Evolutionary conservation across 2,113 vertebrate genomes (phyloP).

Genomic region (Menura novaehollandiae): DNA sequence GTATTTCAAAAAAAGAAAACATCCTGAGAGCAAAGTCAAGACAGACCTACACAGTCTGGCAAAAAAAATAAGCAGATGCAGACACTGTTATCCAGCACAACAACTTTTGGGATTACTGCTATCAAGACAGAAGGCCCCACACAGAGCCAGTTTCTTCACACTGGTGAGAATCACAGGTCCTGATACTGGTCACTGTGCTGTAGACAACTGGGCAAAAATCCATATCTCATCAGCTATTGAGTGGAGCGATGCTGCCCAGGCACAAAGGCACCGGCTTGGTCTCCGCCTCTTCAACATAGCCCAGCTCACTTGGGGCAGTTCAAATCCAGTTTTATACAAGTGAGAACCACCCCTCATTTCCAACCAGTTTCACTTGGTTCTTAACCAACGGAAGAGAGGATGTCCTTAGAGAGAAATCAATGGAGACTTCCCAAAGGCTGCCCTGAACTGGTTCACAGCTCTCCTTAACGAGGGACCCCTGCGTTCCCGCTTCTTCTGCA

Average conservation of each 20-base stretch:
- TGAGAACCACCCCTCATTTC: not conserved
- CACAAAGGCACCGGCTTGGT: not conserved
- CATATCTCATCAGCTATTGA: not conserved
- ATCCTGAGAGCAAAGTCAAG: not conserved
- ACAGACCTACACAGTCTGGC: not conserved
- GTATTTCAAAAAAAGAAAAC: constrained; percentile 1
- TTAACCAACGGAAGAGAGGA: not conserved
- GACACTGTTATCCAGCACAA: not conserved
- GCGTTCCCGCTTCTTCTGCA: accelerated
- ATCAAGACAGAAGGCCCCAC: not conserved
- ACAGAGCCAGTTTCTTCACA: not conserved
- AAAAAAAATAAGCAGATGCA: not conserved
- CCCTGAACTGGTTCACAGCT: not conserved
- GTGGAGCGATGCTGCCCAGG: not conserved
- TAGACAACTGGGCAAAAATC: not conserved
- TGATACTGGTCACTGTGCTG: not conserved
- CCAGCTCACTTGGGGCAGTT: not conserved
- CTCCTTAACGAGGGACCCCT: not conserved
- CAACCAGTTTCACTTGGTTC: not conserved
- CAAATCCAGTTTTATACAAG: not conserved
- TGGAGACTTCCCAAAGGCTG: not conserved
- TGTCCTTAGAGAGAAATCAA: constrained; percentile 1
- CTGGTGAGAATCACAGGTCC: not conserved
- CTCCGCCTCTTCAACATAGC: not conserved
- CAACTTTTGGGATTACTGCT: not conserved